phyloP scores from a whole-genome alignment of 2,888 invertebrate species.

The Gryllus longicercus region DNA sequence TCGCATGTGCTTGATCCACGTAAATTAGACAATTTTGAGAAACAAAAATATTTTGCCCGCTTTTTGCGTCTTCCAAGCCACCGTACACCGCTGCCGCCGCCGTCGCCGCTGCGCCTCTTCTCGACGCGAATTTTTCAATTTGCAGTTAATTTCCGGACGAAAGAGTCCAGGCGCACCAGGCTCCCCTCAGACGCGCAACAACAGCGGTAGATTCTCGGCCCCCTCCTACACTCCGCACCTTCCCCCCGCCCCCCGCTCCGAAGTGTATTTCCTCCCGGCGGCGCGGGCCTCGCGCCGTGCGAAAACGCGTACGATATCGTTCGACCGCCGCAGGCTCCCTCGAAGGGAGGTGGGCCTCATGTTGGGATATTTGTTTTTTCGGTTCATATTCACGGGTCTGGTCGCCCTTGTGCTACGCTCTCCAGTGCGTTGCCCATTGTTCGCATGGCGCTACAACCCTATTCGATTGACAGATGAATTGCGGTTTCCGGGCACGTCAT shows the following conservation, averaged over 20 bases:
- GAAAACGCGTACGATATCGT: neutral
- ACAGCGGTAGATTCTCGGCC: neutral
- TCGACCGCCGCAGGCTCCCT: neutral
- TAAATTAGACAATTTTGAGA: too few relatives aligned
- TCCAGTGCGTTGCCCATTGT: too few relatives aligned
- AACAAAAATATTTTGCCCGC: too few relatives aligned
- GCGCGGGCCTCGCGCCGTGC: neutral
- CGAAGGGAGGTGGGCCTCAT: neutral
- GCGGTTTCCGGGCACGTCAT: too few relatives aligned
- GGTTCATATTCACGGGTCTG: too few relatives aligned
- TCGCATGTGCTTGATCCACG: too few relatives aligned
- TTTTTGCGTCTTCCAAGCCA: too few relatives aligned
- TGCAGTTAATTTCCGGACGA: constrained; percentile 37
- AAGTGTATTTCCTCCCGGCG: neutral
- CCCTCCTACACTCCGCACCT: neutral
- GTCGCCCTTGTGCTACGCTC: too few relatives aligned
- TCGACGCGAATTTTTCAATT: constrained; percentile 34
- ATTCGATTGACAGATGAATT: too few relatives aligned
- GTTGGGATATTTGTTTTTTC: neutral
- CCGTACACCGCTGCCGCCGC: neutral
- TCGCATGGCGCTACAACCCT: too few relatives aligned
- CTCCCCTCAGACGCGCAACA: constrained; percentile 2
- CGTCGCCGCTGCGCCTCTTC: neutral
- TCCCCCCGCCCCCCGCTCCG: neutral
- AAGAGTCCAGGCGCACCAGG: constrained; percentile 25